phyloP scores from a whole-genome alignment of 2,797 vertebrate species.

The Poeciliopsis infans region DNA sequence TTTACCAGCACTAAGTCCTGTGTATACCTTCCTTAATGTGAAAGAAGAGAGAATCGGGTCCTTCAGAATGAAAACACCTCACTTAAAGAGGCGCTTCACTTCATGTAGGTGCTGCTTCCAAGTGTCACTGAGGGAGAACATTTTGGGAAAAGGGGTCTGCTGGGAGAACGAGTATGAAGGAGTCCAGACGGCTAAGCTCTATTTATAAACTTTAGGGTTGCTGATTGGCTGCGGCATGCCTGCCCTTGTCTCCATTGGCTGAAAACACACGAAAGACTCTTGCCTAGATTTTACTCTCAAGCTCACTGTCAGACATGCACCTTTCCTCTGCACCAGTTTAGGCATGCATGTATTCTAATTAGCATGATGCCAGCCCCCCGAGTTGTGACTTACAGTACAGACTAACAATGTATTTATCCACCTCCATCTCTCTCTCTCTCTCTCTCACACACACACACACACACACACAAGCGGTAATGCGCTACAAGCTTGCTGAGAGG shows the following conservation, averaged over 20 bases:
- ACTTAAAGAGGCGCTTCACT: constrained; percentile 31
- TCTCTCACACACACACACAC: constrained; percentile 35
- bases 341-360: constrained; percentile 68
- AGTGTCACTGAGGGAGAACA: constrained; percentile 41
- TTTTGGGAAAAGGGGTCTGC: constrained; percentile 31
- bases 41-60: constrained; percentile 1
- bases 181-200: constrained; percentile 64
- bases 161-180: constrained; percentile 45
- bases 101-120: constrained; percentile 5
- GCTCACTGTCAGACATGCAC: constrained; percentile 26
- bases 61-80: constrained; percentile 11
- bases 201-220: constrained; percentile 70
- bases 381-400: constrained; percentile 62
- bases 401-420: constrained; percentile 58
- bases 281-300: constrained; percentile 1
- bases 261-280: constrained; percentile 70
- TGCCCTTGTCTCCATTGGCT: constrained; percentile 65
- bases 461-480: constrained; percentile 50
- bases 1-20: constrained; percentile 3
- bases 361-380: constrained; percentile 49
- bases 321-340: constrained; percentile 42
- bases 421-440: constrained; percentile 15
- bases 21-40: background rate
- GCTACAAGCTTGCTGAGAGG: constrained; percentile 66
- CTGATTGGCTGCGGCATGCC: constrained; percentile 63